Evolutionary conservation across 1,140 invertebrate species (phyloP), one percentile per base, ranked within the genome.

Genomic region (Ephestia elutella): DNA sequence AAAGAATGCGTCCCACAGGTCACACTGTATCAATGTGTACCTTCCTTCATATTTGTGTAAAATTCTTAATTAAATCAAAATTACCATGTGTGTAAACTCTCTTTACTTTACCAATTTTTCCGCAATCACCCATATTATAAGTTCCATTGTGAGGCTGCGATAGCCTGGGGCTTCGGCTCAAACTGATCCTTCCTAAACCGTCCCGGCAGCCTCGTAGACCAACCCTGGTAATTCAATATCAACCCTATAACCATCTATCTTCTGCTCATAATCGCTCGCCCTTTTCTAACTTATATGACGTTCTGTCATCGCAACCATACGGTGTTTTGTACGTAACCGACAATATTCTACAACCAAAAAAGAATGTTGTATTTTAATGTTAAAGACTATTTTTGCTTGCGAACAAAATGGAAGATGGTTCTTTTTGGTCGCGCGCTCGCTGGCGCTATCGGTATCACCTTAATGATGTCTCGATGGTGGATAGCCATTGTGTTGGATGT

Each of bases 381-480:
- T 68, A 78, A 68, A 63, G 73, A 62, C 61, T 54, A 62, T 21
- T 59, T 71, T 84, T 38, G 62, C 35, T 38, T 72, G 57, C 5
- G 35, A 32, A 35, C 21, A 19, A n/a, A 18, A 7, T 21, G 55
- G 48, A 51, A 68, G 60, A 49, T 81, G 75, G 60, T 71, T 53
- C 71, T 65, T 81, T 82, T 74, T 38, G 51, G 17, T 32, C 17
- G 62, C 49, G 50, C 38, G 44, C 44, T 55, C 64, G 58, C 72
- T 80, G 83, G 83, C 86, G 86, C 83, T 88, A 88, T 88, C 86
- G 81, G 80, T 82, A 88, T 88, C 86, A 88, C 86, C 86, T 86
- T 88, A 88, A 88, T 88, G 86, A 88, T 88, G 83, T 85, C 83
- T 88, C 83, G 86, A 88, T 86, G 86, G 77, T 80, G 83, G 86